phyloP scores from a whole-genome alignment of 2,888 invertebrate species.

The Cistogaster globosa region DNA sequence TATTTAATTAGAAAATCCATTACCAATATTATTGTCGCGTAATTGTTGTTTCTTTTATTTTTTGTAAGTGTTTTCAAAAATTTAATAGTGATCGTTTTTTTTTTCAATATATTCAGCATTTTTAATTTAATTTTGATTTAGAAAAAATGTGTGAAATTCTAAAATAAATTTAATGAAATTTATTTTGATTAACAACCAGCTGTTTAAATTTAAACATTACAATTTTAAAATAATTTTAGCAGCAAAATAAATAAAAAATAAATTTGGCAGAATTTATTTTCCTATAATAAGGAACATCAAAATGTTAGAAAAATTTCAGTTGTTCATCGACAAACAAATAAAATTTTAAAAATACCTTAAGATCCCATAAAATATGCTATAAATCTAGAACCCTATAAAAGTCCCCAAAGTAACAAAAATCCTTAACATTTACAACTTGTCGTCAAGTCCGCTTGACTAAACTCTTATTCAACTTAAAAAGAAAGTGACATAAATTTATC shows the following conservation, averaged over 20 bases:
- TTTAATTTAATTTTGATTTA: not conserved
- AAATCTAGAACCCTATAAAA: too few relatives aligned
- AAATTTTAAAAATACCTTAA: not conserved
- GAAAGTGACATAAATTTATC: too few relatives aligned
- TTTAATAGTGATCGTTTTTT: slow-evolving; percentile 35
- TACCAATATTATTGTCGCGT: slow-evolving; percentile 31
- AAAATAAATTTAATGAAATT: slow-evolving; percentile 72
- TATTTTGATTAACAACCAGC: slow-evolving; percentile 70
- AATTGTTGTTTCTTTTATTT: slow-evolving; percentile 11
- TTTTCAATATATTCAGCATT: too few relatives aligned
- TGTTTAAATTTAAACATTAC: slow-evolving; percentile 51
- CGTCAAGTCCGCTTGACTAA: too few relatives aligned
- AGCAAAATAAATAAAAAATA: slow-evolving; percentile 57
- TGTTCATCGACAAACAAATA: not conserved
- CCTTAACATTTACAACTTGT: too few relatives aligned
- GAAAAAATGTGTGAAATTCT: slow-evolving; percentile 70
- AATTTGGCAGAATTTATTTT: slow-evolving; percentile 33
- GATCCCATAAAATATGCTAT: slow-evolving; percentile 31
- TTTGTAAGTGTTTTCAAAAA: slow-evolving; percentile 11
- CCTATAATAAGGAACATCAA: not conserved
- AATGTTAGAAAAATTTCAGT: not conserved
- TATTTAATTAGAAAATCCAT: slow-evolving; percentile 43
- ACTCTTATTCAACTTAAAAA: too few relatives aligned
- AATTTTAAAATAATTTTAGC: slow-evolving; percentile 54
- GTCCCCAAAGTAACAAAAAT: too few relatives aligned